Evolutionary conservation across 2,113 vertebrate genomes (phyloP).

Genomic region (Phyllopteryx taeniolatus): DNA sequence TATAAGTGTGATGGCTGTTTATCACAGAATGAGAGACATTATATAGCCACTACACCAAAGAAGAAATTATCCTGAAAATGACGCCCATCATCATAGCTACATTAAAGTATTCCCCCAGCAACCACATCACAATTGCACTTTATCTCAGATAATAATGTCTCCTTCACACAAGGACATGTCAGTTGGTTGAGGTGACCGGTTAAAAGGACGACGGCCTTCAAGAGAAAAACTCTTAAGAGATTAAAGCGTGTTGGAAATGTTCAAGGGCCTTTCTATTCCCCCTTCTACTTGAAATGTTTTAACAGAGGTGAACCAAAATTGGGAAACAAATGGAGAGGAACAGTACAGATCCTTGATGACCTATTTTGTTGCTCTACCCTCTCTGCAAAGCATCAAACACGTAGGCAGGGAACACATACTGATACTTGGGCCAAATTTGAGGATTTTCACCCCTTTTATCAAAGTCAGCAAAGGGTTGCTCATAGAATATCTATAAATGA

Average conservation of each 20-base stretch:
- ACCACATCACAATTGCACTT: not conserved
- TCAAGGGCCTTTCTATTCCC: slow-evolving; percentile 11
- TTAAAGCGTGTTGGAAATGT: slow-evolving; percentile 18
- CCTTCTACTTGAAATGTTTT: not conserved
- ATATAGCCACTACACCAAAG: not conserved
- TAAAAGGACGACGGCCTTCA: slow-evolving; percentile 6
- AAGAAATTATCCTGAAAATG: not conserved
- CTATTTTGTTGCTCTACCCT: too few species aligned
- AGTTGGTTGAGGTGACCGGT: slow-evolving; percentile 24
- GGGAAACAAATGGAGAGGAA: not conserved
- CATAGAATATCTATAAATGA: too few species aligned
- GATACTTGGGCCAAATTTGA: too few species aligned
- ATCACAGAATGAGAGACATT: not conserved
- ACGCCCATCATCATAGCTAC: not conserved
- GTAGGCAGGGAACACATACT: too few species aligned
- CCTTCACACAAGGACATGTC: slow-evolving; percentile 21
- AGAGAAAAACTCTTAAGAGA: slow-evolving; percentile 14
- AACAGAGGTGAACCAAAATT: not conserved
- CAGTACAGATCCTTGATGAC: too few species aligned
- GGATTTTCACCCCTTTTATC: too few species aligned
- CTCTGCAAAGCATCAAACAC: too few species aligned
- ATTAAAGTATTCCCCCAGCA: not conserved
- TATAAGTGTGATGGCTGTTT: not conserved
- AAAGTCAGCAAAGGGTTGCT: too few species aligned
- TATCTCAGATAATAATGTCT: not conserved